Evolutionary conservation across 2,888 invertebrate genomes (phyloP), one percentile per base, ranked within the genome.

Genomic region (Aphidius colemani): DNA sequence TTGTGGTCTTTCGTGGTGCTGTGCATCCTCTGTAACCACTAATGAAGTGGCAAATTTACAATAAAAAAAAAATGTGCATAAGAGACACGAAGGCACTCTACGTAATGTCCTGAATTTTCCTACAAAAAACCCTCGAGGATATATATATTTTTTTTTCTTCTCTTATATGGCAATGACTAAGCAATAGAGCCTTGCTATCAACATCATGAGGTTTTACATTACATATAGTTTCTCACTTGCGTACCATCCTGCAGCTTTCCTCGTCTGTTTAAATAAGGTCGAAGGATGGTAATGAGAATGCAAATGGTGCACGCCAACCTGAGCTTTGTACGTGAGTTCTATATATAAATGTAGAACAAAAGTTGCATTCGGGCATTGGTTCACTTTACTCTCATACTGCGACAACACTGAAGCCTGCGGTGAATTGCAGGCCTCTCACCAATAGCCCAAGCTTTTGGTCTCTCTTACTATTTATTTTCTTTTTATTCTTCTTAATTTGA

Each of bases 281-380:
- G 74, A 74, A 1, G 73, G 73, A 78, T 76, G 78, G 73, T 76
- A 79, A 79, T 77, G 79, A 78, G 77, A 77, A 79, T 79, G 78
- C 78, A 79, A 79, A 79, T 78, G 72, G 70, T 69, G 70, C 73
- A 71, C 71, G 72, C 72, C 70, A 73, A 62, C 59, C 64, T 50
- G 65, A 68, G 67, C 69, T 72, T 69, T 69, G 71, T 67, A 65
- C 63, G 51, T 55, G 60, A 18, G 40, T 55, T 43, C 65, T 44
- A 62, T 57, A 6, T 18, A 62, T 49, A 64, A 64, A 61, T 64
- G 64, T 58, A 66, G 62, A 69, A 71, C 69, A 69, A 70, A 71
- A 73, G 70, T 70, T 69, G 69, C 67, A 66, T 64, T 59, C 56
- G 61, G 64, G 57, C 61, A 58, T 61, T 61, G 65, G 61, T 61